These are phyloP conservation scores for Xanthia icteritia DNA, from an alignment of 2,888 invertebrate genomes.

Conservation along the genomic window DNA sequence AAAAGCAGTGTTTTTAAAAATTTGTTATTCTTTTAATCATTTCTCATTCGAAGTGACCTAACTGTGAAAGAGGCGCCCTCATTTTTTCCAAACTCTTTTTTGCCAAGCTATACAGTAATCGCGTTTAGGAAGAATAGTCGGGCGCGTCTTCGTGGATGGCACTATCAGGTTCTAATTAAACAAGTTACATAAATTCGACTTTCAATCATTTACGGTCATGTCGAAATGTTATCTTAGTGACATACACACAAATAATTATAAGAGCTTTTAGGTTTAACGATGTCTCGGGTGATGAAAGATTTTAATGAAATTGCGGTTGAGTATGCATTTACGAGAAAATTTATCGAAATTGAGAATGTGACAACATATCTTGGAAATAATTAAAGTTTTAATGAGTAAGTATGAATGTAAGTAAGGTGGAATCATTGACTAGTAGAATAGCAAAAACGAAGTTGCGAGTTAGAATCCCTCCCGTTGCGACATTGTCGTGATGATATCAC, in stretches of 20 bases:
- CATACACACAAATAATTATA: constrained; percentile 3
- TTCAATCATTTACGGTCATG: constrained; percentile 17
- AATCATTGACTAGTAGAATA: background rate
- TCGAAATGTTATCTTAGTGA: constrained; percentile 20
- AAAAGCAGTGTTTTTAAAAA: too few relatives aligned
- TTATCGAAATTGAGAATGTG: background rate
- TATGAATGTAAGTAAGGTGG: background rate
- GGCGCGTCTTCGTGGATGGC: too few relatives aligned
- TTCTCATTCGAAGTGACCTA: too few relatives aligned
- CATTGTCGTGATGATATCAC: background rate
- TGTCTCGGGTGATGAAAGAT: constrained; percentile 6
- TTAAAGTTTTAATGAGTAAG: background rate
- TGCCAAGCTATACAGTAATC: too few relatives aligned
- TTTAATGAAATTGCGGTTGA: background rate
- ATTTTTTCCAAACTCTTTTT: too few relatives aligned
- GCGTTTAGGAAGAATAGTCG: too few relatives aligned
- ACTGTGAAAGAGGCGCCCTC: too few relatives aligned
- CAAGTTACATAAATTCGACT: constrained; percentile 10
- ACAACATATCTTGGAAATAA: background rate
- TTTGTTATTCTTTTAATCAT: too few relatives aligned
- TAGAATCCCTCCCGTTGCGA: background rate
- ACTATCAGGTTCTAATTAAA: background rate
- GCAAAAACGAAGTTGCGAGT: background rate
- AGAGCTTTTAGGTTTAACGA: constrained; percentile 21
- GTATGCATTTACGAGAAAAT: background rate